Evolutionary conservation across 2,888 invertebrate species (phyloP).

Genomic region (Halocaridina rubra): DNA sequence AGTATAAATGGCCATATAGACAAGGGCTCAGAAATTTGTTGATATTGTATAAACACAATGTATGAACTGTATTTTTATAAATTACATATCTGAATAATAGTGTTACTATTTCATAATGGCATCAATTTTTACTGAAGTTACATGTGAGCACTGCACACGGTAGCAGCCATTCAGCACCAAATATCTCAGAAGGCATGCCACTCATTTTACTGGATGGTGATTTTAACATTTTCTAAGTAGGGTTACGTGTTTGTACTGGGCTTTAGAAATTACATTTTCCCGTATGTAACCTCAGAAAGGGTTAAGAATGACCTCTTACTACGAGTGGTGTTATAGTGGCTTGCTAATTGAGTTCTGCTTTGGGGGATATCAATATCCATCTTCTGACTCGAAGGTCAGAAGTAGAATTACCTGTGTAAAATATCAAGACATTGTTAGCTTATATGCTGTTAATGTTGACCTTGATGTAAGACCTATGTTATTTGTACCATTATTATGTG

Average conservation of each 20-base stretch:
- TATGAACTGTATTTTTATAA: not conserved
- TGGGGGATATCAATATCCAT: constrained; percentile 49
- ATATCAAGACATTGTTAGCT: constrained; percentile 61
- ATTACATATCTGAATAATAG: no score
- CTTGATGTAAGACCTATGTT: constrained; percentile 60
- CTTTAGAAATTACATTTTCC: no score
- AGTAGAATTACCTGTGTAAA: constrained; percentile 57
- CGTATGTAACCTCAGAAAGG: no score
- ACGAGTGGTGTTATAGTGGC: no score
- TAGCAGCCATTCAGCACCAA: no score
- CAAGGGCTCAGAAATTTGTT: no score
- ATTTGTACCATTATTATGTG: constrained; percentile 56
- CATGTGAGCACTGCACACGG: constrained; percentile 45
- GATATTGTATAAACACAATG: no score
- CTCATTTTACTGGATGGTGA: constrained; percentile 56
- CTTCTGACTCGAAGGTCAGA: constrained; percentile 58
- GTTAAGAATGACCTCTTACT: no score
- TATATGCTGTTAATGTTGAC: constrained; percentile 62
- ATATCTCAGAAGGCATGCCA: no score
- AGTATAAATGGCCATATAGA: constrained; percentile 45
- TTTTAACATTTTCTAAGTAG: constrained; percentile 54
- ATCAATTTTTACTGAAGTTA: constrained; percentile 49
- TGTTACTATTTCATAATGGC: no score
- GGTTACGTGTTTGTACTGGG: constrained; percentile 50
- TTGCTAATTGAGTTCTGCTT: constrained; percentile 40